Conservation (phyloP, 2,888 invertebrate genomes). For the Trachelus iudaicus region DNA sequence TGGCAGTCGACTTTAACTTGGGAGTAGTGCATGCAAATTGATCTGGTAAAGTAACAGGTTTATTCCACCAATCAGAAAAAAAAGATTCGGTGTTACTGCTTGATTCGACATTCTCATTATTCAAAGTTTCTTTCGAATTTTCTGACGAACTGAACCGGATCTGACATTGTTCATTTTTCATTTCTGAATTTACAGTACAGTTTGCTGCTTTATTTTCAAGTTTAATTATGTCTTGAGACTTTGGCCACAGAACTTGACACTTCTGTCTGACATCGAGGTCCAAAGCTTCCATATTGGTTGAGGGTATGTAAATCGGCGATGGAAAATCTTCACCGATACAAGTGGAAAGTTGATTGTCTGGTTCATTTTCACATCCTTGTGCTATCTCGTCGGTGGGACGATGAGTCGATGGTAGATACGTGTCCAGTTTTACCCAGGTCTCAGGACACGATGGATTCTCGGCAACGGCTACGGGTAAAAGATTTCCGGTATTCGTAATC, state of each 20-base stretch:
- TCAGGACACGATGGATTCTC: background rate
- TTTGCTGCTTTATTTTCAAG: background rate
- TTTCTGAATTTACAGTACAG: background rate
- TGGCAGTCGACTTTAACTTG: background rate
- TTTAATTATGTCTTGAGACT: too few species aligned
- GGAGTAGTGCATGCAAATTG: background rate
- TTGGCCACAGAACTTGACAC: too few species aligned
- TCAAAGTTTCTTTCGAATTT: background rate
- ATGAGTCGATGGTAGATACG: background rate
- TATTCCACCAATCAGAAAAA: conserved; percentile 2
- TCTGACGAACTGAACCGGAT: background rate
- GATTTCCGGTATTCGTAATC: background rate
- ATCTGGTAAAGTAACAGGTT: background rate
- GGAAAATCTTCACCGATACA: too few species aligned
- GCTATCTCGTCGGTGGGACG: background rate
- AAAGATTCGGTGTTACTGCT: background rate
- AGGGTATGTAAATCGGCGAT: too few species aligned
- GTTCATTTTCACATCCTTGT: background rate
- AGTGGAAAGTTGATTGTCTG: background rate
- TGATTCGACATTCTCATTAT: background rate
- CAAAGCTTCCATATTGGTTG: too few species aligned
- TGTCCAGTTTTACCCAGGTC: background rate
- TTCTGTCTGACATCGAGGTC: too few species aligned
- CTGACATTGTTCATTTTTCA: background rate
- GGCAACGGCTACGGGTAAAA: background rate